Evolutionary conservation across 2,113 vertebrate species (phyloP).

Genomic region (Mastomys coucha): DNA sequence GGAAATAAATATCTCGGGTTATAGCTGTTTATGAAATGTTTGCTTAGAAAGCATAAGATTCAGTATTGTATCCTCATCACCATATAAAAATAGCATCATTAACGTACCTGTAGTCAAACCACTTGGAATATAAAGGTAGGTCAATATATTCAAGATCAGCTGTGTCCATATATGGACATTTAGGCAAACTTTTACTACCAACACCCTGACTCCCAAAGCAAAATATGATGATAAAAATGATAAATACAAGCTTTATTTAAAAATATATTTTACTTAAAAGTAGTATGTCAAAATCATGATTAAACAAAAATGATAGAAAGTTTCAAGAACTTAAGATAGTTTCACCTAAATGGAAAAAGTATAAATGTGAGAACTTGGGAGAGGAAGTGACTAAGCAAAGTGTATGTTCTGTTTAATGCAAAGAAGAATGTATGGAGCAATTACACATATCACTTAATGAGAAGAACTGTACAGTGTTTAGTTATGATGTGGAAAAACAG

Average conservation of each 20-base stretch:
- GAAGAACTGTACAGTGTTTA: background rate
- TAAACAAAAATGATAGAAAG: background rate
- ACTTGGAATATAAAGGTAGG: background rate
- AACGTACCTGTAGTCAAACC: no score
- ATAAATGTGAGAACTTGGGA: background rate
- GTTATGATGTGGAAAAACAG: background rate
- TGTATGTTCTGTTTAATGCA: background rate
- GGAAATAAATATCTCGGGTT: background rate
- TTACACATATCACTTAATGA: background rate
- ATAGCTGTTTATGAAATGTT: background rate
- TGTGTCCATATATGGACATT: background rate
- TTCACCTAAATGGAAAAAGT: background rate
- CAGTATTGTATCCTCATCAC: background rate
- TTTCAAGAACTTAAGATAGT: background rate
- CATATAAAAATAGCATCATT: background rate
- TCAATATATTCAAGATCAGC: background rate
- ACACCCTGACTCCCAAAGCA: background rate
- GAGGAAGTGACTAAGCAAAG: background rate
- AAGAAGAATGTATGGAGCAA: background rate
- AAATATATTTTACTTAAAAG: background rate
- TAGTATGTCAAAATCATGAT: background rate
- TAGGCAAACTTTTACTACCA: background rate
- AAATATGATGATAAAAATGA: background rate
- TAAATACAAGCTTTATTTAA: background rate
- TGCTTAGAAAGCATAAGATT: background rate